Percentiles rank a stretch among this genome's conserved stretches.
Evolutionary conservation across 2,113 vertebrate genomes (phyloP).

Genomic region (Aegithalos caudatus): DNA sequence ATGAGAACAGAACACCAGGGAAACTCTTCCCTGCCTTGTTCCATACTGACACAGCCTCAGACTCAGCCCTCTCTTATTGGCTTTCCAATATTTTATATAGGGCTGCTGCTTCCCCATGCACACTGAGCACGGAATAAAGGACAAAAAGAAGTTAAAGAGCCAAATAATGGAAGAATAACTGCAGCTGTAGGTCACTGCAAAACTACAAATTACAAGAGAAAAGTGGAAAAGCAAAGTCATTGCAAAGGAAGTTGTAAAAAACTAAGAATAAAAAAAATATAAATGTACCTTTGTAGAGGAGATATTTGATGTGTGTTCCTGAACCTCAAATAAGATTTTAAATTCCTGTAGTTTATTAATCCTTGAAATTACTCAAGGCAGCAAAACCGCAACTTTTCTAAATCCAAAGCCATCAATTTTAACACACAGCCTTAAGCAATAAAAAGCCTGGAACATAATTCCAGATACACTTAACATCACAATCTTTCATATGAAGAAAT

Average conservation of each 20-base stretch:
- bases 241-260: background rate
- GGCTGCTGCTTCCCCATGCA: background rate
- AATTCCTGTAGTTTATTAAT: background rate
- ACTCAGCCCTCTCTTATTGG: background rate
- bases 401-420: background rate
- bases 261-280: background rate
- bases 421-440: background rate
- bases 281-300: background rate
- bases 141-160: background rate
- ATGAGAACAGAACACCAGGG: background rate
- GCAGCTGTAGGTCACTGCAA: background rate
- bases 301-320: background rate
- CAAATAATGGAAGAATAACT: background rate
- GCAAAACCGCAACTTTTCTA: background rate
- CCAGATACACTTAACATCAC: background rate
- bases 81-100: background rate
- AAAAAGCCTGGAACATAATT: background rate
- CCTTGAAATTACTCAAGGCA: background rate
- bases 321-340: background rate
- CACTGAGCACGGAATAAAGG: background rate
- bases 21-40: background rate
- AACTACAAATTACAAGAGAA: background rate
- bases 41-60: background rate
- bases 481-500: background rate
- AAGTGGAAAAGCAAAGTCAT: background rate